Base-by-base conservation (phyloP, 2,888 invertebrate species). In the Lepidocyrtoides sp. region DNA sequence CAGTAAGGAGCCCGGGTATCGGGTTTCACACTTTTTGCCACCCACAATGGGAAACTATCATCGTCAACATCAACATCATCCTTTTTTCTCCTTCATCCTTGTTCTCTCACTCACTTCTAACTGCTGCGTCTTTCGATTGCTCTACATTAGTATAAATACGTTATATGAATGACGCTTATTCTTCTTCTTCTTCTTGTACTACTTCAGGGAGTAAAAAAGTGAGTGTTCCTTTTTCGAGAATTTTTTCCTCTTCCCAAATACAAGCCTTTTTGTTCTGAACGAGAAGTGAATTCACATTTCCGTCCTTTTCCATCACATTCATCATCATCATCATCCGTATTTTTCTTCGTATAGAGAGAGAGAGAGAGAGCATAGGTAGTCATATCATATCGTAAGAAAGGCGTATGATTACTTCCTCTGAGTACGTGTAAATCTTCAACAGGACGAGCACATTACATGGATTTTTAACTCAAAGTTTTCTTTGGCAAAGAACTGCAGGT, bases 21-120 rank as follows among this genome's bases (percentile, higher is more conserved):
- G 92, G 93, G 93, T 94, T 94, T 92, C 93, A 93, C 84, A 69
- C 83, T 87, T 91, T 91, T 91, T 93, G 93, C 94, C 94, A 93
- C 94, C 94, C 94, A 93, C 94, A 94, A 94, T 93, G 94, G 93
- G 93, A 93, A 93, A 93, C 93, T 93, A 92, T 90, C 83, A 84
- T 84, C 89, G 72, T 63, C 89, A 84, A 51, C 77, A 82, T 82
- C 82, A 83, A 57, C 85, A 85, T 60, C 87, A 77, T 57, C 72
- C 63, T 66, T 77, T 86, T 83, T 86, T 86, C 57, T 17, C 83
- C 63, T 44, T 41, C 41, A 83, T 32, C 83, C 83, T 51, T 83
- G 23, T 75, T 75, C 75, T 63, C 26, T 44, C 10, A n/a, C 4
- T 23, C 0, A 26, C 3, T 7, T 12, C n/a, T n/a, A 2, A 72